Percentiles rank a stretch among this genome's conserved stretches.
These are phyloP conservation scores for Aphidius ervi DNA, from an alignment of 1,140 invertebrate species.

Conservation along the genomic window DNA sequence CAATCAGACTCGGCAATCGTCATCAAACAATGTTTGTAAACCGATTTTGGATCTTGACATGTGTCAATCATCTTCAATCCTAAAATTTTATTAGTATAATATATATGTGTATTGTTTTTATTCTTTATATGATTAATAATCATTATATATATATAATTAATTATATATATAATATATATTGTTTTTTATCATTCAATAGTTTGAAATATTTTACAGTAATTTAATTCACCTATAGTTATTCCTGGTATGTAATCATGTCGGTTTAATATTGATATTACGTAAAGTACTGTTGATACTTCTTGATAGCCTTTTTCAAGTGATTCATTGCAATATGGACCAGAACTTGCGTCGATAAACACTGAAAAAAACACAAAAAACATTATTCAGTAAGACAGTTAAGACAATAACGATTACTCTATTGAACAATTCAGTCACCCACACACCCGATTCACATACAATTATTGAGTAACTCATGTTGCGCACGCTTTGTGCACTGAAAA, in stretches of 20 bases:
- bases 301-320: slow-evolving; percentile 43
- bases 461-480: too few species aligned
- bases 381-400: neutral
- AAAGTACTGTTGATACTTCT: slow-evolving; percentile 42
- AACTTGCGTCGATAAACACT: slow-evolving; percentile 49
- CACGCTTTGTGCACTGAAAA: too few species aligned
- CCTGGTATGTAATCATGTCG: slow-evolving; percentile 46
- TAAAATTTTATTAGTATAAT: slow-evolving; percentile 13
- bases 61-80: slow-evolving; percentile 45
- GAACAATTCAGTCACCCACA: too few species aligned
- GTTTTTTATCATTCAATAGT: too few species aligned
- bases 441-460: too few species aligned
- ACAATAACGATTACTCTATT: too few species aligned
- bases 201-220: neutral
- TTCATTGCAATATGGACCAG: slow-evolving; percentile 48
- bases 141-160: too few species aligned
- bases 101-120: neutral
- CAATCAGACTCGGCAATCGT: slow-evolving; percentile 38
- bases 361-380: slow-evolving; percentile 18
- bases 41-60: slow-evolving; percentile 39
- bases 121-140: neutral
- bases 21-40: slow-evolving; percentile 41
- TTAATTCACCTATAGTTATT: slow-evolving; percentile 41
- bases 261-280: slow-evolving; percentile 45
- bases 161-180: too few species aligned